Evolutionary conservation across 1,140 invertebrate genomes (phyloP), one percentile per base, ranked within the genome.

Genomic region (Temnothorax curvispinosus): DNA sequence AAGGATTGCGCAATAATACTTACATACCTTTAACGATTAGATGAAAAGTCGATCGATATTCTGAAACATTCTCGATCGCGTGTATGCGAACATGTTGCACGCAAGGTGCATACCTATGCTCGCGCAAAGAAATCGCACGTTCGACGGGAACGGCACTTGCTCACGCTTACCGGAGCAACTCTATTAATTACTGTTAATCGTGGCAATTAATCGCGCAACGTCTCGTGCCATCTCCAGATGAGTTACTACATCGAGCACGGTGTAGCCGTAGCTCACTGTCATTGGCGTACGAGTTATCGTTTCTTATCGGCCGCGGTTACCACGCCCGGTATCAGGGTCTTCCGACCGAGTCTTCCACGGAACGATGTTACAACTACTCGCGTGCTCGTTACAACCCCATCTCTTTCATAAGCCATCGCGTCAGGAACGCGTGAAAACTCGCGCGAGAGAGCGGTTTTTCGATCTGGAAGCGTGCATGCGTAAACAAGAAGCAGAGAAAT

Each of bases 151-250:
- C 85, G 81, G 76, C 60, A 60, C 62, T 89, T 78, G 86, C 81
- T 88, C 91, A 62, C 67, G 65, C 84, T 82, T 27, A 64, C 76
- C 56, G 44, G 67, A 41, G 80, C 89, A 88, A 85, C 85, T 90
- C 93, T 93, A 94, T 94, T 93, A 93, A 94, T 94, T 94, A 94
- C 92, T 91, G 91, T 94, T 93, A 94, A 94, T 94, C 93, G 91
- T 75, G 80, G 85, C 89, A 93, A 94, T 94, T 93, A 94, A 94
- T 94, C 93, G 91, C 71, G 9, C 75, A 50, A 76, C 69, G 69
- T 64, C 71, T 41, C 35, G 58, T 84, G 78, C 54, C 84, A 74
- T 75, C 60, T 47, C 50, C 58, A 54, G 90, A 90, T 92, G 90
- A 92, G 85, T 91, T 89, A 89, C 81, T 90, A 86, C 87, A 74